Conservation (phyloP, 2,113 vertebrate species). For the Ptyas mucosa region DNA sequence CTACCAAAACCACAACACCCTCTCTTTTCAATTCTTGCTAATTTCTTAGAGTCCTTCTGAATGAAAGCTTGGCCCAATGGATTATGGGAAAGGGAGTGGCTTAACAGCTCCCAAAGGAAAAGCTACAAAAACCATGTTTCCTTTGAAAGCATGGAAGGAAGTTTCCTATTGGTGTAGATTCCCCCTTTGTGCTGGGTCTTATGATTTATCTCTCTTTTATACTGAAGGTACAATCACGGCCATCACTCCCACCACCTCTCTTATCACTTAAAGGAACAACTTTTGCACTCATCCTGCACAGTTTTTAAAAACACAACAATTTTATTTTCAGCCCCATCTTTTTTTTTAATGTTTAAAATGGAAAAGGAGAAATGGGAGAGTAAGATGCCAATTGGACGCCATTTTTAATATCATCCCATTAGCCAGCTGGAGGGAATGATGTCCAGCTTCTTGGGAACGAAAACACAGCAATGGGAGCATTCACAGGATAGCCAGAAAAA, state of each 20-base stretch:
- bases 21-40: background rate
- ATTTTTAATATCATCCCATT: background rate
- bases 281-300: background rate
- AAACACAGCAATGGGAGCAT: background rate
- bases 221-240: background rate
- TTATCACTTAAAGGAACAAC: background rate
- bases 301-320: background rate
- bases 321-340: background rate
- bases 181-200: background rate
- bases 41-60: background rate
- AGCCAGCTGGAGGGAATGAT: background rate
- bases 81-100: background rate
- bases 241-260: background rate
- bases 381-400: background rate
- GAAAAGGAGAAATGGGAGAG: background rate
- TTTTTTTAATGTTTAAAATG: background rate
- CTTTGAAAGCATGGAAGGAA: background rate
- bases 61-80: background rate
- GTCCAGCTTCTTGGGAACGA: background rate
- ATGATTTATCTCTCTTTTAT: background rate
- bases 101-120: background rate
- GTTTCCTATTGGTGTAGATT: background rate
- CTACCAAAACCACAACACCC: background rate
- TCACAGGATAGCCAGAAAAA: background rate
- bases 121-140: background rate